Evolutionary conservation across 2,797 vertebrate genomes (phyloP), one percentile per base, ranked within the genome.

Genomic region (Falco novaeseelandiae): DNA sequence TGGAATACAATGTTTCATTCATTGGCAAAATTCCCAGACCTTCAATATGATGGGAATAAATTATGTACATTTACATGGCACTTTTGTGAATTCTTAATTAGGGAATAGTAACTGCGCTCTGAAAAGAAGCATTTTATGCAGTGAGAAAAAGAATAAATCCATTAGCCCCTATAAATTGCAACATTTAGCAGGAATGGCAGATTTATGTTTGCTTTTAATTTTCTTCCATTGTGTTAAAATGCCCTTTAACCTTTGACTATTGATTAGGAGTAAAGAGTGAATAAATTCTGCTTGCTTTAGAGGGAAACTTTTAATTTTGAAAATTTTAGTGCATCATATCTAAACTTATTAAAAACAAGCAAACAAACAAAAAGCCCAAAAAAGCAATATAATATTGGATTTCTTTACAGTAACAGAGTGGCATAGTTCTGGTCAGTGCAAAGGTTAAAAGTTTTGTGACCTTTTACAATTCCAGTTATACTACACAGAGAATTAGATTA

Each of bases 1-100:
- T 73, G 94, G 93, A 98, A 97, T 94, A 96, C 93, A 91, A 95
- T 96, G 87, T 96, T 97, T 97, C 96, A 96, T 95, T 97, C 97
- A 96, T 95, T 98, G 97, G 97, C 96, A 97, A 95, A 96, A 98
- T 97, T 96, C 98, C 97, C 96, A 97, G 96, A 91, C 66, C 83
- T 95, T 93, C 96, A 97, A 96, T 96, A 97, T 87, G 93, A 97
- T 79, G 36, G 70, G 70, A 97, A 98, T 98, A 98, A 98, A 97
- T 98, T 97, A 98, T 89, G 71, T 90, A 96, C 52, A 30, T 98
- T 98, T 97, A 87, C 90, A 80, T 94, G 84, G 36, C 90, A 97
- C 59, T 93, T 97, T 94, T 96, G 92, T 97, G 86, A 93, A 93
- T 96, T 96, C 94, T 97, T 98, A 98, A 98, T 98, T 97, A 98